These are phyloP conservation scores for Asteroscopus sphinx DNA, from an alignment of 2,888 invertebrate species.

Conservation along the genomic window DNA sequence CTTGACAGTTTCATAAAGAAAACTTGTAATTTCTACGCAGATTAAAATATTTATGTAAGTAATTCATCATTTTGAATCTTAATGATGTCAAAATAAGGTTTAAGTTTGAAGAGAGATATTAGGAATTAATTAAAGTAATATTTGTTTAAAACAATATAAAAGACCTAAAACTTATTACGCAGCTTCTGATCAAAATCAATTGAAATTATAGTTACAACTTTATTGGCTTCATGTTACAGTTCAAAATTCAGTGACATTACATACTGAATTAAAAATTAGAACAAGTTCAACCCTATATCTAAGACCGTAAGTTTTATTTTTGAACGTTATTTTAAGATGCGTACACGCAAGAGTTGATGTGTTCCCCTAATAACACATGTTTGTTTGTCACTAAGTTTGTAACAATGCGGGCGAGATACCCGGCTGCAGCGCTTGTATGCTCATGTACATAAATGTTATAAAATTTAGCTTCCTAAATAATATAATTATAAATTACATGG, in stretches of 20 bases:
- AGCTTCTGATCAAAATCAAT: constrained; percentile 6
- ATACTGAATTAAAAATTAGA: rapidly evolving
- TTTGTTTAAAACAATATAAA: constrained; percentile 41
- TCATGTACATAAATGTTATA: constrained; percentile 41
- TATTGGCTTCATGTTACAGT: background rate
- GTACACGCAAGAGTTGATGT: constrained; percentile 57
- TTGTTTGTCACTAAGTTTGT: constrained; percentile 63
- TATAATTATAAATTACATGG: too few relatives aligned
- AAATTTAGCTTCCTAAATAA: background rate
- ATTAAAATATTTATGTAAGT: background rate
- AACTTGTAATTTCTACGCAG: constrained; percentile 8
- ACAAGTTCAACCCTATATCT: rapidly evolving
- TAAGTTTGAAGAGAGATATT: background rate
- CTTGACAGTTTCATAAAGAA: constrained; percentile 1
- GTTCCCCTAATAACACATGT: constrained; percentile 56
- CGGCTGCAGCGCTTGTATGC: constrained; percentile 38
- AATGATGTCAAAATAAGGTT: rapidly evolving
- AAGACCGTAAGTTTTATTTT: background rate
- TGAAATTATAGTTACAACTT: constrained; percentile 16
- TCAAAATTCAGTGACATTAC: constrained; percentile 5
- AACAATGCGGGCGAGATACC: constrained; percentile 59
- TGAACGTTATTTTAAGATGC: constrained; percentile 22
- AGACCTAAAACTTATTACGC: constrained; percentile 25
- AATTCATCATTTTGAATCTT: constrained; percentile 25
- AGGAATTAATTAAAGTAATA: constrained; percentile 11